Conservation (phyloP, 2,888 invertebrate genomes). For the Nomada hirtipes region DNA sequence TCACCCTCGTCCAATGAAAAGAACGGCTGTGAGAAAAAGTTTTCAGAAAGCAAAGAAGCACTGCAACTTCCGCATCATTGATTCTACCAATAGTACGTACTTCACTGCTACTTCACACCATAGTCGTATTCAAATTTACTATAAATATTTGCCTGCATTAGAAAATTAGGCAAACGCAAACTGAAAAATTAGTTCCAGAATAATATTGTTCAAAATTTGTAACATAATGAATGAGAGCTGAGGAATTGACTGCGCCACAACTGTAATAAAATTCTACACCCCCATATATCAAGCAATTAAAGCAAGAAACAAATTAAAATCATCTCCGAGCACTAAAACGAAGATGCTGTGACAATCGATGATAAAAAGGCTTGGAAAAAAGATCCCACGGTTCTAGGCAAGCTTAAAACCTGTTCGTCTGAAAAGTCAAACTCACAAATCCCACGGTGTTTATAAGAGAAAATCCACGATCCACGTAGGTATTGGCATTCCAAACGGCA, state of each 20-base stretch:
- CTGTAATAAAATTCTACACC: no score
- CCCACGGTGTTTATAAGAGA: conserved; percentile 24
- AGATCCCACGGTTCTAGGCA: conserved; percentile 18
- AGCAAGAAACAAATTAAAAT: not conserved
- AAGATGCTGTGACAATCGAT: not conserved
- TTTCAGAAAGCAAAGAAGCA: conserved; percentile 34
- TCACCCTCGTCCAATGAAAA: conserved; percentile 50
- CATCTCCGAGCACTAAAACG: not conserved
- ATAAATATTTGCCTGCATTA: not conserved
- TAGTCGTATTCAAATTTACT: not conserved
- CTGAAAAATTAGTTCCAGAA: not conserved
- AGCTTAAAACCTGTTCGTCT: not conserved
- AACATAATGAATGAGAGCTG: not conserved
- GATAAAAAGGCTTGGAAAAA: not conserved
- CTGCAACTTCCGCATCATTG: conserved; percentile 41
- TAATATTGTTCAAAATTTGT: not conserved
- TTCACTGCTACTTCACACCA: not conserved
- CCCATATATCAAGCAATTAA: no score
- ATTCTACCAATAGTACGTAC: not conserved
- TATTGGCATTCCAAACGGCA: conserved; percentile 32
- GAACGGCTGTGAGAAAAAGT: conserved; percentile 38
- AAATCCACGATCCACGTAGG: conserved; percentile 23
- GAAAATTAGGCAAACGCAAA: not conserved
- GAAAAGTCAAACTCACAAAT: not conserved
- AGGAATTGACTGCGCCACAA: not conserved